These are phyloP conservation scores for Goniozus legneri DNA, from an alignment of 1,140 invertebrate species.

Conservation along the genomic window DNA sequence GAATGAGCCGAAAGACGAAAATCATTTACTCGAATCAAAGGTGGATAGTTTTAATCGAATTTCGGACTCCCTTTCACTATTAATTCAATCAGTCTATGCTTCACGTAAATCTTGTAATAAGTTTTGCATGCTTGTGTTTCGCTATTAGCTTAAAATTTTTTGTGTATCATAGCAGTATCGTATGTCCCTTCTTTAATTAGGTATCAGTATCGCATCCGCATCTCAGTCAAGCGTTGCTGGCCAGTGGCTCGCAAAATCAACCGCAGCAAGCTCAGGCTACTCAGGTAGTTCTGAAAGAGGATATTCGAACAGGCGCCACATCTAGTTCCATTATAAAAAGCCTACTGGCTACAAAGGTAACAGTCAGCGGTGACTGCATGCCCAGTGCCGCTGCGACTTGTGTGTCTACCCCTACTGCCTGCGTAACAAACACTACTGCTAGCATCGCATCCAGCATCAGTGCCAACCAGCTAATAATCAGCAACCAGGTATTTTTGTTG, in stretches of 20 bases:
- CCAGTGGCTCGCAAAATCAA: constrained; percentile 49
- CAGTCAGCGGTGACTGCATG: constrained; percentile 60
- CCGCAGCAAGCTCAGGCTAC: constrained; percentile 20
- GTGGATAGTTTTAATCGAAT: too few species aligned
- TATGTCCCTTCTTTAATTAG: constrained; percentile 37
- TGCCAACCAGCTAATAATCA: constrained; percentile 56
- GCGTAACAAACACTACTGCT: constrained; percentile 54
- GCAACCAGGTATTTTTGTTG: constrained; percentile 52
- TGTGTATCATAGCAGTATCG: too few species aligned
- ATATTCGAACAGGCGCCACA: constrained; percentile 39
- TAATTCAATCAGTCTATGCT: too few species aligned
- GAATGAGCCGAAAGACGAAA: too few species aligned
- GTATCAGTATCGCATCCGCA: constrained; percentile 62
- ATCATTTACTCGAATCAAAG: too few species aligned
- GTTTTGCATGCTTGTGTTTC: too few species aligned
- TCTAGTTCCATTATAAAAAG: constrained; percentile 77
- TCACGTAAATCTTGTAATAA: too few species aligned
- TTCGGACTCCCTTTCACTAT: too few species aligned
- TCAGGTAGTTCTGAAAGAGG: constrained; percentile 47
- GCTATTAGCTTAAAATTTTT: too few species aligned
- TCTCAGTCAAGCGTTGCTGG: constrained; percentile 60
- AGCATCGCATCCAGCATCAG: constrained; percentile 55
- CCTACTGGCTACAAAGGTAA: constrained; percentile 82
- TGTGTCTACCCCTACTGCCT: constrained; percentile 53
- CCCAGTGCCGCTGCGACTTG: constrained; percentile 50